A percentile compares a stretch with the other conserved stretches of the same genome.
Evolutionary conservation across 35 echinoderm and acorn worm species (phyloP).

Genomic region (Ophiothrix spiculata): DNA sequence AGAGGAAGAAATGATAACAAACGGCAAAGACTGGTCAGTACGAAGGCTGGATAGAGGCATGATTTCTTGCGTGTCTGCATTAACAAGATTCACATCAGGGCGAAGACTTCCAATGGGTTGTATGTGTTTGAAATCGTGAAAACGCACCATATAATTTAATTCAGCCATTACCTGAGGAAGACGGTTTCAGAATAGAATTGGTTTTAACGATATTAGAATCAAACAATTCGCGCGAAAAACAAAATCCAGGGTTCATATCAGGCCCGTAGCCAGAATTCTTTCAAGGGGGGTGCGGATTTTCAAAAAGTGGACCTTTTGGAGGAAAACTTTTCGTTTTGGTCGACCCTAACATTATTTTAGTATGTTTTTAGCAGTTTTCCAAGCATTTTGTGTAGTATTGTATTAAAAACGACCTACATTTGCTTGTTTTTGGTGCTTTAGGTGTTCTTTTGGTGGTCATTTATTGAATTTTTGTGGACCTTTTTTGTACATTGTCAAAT

Average conservation of each 20-base stretch:
- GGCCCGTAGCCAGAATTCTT: not conserved
- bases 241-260: not conserved
- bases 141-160: not conserved
- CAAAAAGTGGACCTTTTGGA: not conserved
- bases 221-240: too few species aligned
- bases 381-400: too few species aligned
- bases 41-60: conserved; percentile 25
- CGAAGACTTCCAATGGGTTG: not conserved
- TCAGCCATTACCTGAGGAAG: not conserved
- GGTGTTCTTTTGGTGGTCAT: too few species aligned
- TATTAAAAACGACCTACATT: too few species aligned
- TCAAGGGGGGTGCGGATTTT: not conserved
- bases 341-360: too few species aligned
- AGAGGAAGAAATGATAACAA: conserved; percentile 59
- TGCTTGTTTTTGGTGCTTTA: too few species aligned
- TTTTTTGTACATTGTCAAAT: too few species aligned
- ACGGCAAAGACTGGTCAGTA: conserved; percentile 37
- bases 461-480: too few species aligned
- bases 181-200: too few species aligned
- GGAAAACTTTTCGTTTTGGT: too few species aligned
- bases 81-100: conserved; percentile 15
- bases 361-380: too few species aligned
- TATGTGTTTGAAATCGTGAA: not conserved
- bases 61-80: not conserved
- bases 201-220: too few species aligned